Base-by-base conservation (phyloP, 2,888 invertebrate genomes). In the Brachylomia viminalis region DNA sequence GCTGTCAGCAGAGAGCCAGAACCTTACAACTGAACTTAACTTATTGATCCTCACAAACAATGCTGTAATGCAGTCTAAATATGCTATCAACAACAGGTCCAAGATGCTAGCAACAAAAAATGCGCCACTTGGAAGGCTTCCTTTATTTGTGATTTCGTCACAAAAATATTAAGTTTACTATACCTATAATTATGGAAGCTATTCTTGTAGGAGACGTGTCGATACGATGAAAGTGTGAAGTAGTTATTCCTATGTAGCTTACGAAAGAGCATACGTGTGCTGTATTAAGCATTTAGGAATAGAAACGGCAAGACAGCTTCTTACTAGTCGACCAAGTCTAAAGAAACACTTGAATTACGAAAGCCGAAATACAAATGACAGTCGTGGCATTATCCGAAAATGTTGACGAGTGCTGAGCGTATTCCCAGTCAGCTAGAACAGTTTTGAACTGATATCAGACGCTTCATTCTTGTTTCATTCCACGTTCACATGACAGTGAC, bases 31-130 rank as follows among this genome's bases (percentile, higher is more conserved):
- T 45, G n/a, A n/a, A 30, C 61, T 61, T 38, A 38, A 20, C 11
- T 15, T 47, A 38, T 74, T 47, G 52, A 54, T 30, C 27, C 23
- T 70, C 17, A 71, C 23, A 20, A 72, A 54, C 17, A 11, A n/a
- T 23, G 15, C 47, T 15, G 33, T 68, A 68, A 27, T 69, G 69
- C 23, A 56, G 20, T n/a, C 30, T 11, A 15, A 10, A 15, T 49
- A 38, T 23, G 17, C 30, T n/a, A 15, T 6, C 13, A 20, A 38
- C n/a, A 11, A 11, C 27, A n/a, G n/a, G 6, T 33, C 33, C n/a
- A 15, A 33, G 67, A 11, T 11, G 42, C 6, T 6, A 27, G 2
- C 27, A 27, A 61, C 13, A 5, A 42, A n/a, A 64, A 4, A 42
- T 42, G 5, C 27, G 42, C 33, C 23, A 23, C 4, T 59, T 33